A percentile compares a stretch with the other conserved stretches of the same genome.
These are phyloP conservation scores for Microctenopoma lineatum DNA, from an alignment of 2,797 vertebrate species.

Conservation along the genomic window DNA sequence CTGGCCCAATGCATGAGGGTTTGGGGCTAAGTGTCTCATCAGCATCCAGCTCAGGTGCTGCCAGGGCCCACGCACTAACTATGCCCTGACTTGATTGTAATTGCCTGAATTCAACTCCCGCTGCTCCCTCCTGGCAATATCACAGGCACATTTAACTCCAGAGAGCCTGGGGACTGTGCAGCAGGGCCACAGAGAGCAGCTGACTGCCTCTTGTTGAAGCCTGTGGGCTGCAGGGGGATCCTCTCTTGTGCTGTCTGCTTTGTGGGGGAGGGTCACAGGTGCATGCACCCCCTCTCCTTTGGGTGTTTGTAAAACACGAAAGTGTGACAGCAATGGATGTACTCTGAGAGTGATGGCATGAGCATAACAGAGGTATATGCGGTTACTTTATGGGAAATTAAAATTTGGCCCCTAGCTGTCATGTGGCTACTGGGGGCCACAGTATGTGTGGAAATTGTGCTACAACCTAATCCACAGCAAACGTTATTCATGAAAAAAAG, in stretches of 20 bases:
- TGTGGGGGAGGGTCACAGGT: slow-evolving; percentile 74
- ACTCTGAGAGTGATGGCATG: slow-evolving; percentile 63
- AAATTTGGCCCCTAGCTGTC: not conserved
- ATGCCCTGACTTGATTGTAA: slow-evolving; percentile 99
- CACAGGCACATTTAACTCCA: slow-evolving; percentile 99
- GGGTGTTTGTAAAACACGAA: slow-evolving; percentile 64
- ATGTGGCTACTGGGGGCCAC: not conserved
- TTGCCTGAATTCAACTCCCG: slow-evolving; percentile 99
- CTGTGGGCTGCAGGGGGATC: slow-evolving; percentile 70
- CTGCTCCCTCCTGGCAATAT: slow-evolving; percentile 99
- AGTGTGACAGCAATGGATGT: slow-evolving; percentile 38
- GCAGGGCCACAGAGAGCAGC: slow-evolving; percentile 77
- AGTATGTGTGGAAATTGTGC: not conserved
- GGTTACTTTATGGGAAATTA: not conserved
- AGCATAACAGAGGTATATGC: slow-evolving; percentile 44
- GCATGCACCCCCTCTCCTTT: slow-evolving; percentile 37
- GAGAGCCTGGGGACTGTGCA: slow-evolving; percentile 82
- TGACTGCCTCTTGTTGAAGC: slow-evolving; percentile 73
- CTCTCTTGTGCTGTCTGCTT: slow-evolving; percentile 66
- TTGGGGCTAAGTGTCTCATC: slow-evolving; percentile 99
- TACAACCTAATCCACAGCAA: slow-evolving; percentile 1
- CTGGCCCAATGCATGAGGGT: slow-evolving; percentile 94
- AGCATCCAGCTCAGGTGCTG: slow-evolving; percentile 99
- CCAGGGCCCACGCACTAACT: slow-evolving; percentile 95
- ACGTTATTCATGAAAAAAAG: slow-evolving; percentile 21